Base-by-base conservation (phyloP, 1,140 invertebrate species). In the Tetragonula clypearis region DNA sequence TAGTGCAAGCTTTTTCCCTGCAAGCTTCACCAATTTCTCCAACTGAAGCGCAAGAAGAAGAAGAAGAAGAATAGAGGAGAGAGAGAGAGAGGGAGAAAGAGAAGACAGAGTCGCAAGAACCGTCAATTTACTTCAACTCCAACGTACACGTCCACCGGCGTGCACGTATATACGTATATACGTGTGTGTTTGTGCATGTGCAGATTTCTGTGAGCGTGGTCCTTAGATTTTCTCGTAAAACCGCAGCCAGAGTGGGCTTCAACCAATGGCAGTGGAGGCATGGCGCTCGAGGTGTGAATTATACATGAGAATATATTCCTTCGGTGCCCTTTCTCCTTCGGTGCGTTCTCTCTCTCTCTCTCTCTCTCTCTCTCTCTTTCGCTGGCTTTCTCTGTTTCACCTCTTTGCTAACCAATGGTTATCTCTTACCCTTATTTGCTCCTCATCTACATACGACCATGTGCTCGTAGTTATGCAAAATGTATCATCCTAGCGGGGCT, bases 211-310 rank as follows among this genome's bases (percentile, higher is more conserved):
- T 66, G 69, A 55, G 83, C 79, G 86, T 77, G 88, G 79, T 90
- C 87, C 82, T 88, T 90, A 82, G 86, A 85, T 91, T 87, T 88
- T 84, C 90, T 93, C 93, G 91, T 93, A 93, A 94, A 94, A 93
- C 90, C 93, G 87, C 83, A 87, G 84, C 84, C 86, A 86, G 89
- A 92, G 88, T 86, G 90, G 85, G 82, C 85, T 85, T 91, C 90
- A 90, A 90, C 94, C 94, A 94, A 94, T 94, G 91, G 93, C 92
- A 87, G 91, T 77, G 87, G 78, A 94, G 92, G 87, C 92, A 95
- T 95, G 94, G 93, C 94, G 93, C 92, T 94, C 93, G 92, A 94
- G 93, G 94, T 95, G 94, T 94, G 93, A 95, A 94, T 95, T 95
- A 95, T 94, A 95, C 94, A 95, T 95, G 94, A 95, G 94, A 82